Conservation (phyloP, 1,140 invertebrate species). For the Onthophagus taurus region DNA sequence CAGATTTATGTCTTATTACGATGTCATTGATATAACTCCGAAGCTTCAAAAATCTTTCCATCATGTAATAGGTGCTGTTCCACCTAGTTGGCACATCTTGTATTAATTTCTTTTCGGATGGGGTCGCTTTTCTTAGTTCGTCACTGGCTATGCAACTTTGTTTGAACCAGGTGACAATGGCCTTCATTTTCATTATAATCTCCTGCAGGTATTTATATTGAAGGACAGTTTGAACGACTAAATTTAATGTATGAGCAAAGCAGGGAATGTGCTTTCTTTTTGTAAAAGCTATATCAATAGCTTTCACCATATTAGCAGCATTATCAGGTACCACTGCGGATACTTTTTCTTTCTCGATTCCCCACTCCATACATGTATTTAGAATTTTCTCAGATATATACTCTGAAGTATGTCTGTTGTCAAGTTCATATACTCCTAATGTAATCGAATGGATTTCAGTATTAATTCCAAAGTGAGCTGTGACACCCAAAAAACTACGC, state of each 20-base stretch:
- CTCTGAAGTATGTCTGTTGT: conserved; percentile 27
- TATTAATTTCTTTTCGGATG: no score
- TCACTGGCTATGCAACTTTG: no score
- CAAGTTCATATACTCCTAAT: conserved; percentile 24
- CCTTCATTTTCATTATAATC: no score
- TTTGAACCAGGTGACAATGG: no score
- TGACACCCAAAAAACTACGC: no score
- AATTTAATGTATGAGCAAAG: conserved; percentile 31
- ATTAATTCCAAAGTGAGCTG: conserved; percentile 15
- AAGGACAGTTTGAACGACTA: conserved; percentile 23
- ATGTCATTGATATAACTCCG: conserved; percentile 29
- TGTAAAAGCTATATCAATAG: conserved; percentile 30
- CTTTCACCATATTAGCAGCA: conserved; percentile 35
- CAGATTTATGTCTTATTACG: conserved; percentile 26
- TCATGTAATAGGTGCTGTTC: no score
- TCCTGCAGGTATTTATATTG: conserved; percentile 35
- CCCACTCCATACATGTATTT: conserved; percentile 27
- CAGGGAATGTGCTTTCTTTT: conserved; percentile 34
- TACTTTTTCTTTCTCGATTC: conserved; percentile 29
- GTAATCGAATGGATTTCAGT: conserved; percentile 19
- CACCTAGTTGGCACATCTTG: no score
- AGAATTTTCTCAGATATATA: conserved; percentile 24
- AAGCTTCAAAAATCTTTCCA: conserved; percentile 33
- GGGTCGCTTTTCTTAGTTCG: no score
- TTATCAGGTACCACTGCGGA: conserved; percentile 33